phyloP scores from a whole-genome alignment of 2,888 invertebrate species.

The Nephrotoma appendiculata region DNA sequence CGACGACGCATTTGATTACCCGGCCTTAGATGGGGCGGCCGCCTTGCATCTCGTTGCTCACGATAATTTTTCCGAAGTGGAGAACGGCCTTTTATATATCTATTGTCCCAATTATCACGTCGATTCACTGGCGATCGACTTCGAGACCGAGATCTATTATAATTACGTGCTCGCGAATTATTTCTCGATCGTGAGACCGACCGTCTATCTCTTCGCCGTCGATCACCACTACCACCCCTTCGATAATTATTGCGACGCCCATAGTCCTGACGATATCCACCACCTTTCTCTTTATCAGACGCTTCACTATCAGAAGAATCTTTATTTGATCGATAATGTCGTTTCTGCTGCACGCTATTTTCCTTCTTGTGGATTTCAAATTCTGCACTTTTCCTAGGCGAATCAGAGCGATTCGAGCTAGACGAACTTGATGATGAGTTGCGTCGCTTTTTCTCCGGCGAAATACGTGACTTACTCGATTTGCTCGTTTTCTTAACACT shows the following conservation, averaged over 20 bases:
- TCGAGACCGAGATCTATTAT: not conserved
- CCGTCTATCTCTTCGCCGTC: constrained; percentile 6
- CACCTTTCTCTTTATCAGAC: constrained; percentile 22
- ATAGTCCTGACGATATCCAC: constrained; percentile 10
- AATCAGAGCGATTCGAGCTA: constrained; percentile 4
- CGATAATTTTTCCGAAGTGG: constrained; percentile 18
- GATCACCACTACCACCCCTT: constrained; percentile 4
- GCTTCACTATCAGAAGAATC: constrained; percentile 54
- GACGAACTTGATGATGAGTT: constrained; percentile 3
- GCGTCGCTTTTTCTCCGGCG: not conserved
- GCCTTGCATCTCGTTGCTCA: constrained; percentile 15
- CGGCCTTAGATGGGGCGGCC: constrained; percentile 14
- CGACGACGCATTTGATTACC: constrained; percentile 2
- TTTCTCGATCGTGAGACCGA: not conserved
- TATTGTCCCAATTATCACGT: constrained; percentile 1
- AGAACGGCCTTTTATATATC: not conserved
- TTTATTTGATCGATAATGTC: constrained; percentile 76
- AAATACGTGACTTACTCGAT: constrained; percentile 10
- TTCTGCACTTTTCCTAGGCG: constrained; percentile 28
- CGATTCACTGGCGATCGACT: constrained; percentile 15
- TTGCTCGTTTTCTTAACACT: constrained; percentile 22
- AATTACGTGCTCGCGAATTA: not conserved
- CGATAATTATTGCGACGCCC: constrained; percentile 17
- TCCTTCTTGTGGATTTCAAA: constrained; percentile 63
- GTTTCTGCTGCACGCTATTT: constrained; percentile 71